These are phyloP conservation scores for Geotria australis DNA, from an alignment of 2,797 vertebrate genomes.

Conservation along the genomic window DNA sequence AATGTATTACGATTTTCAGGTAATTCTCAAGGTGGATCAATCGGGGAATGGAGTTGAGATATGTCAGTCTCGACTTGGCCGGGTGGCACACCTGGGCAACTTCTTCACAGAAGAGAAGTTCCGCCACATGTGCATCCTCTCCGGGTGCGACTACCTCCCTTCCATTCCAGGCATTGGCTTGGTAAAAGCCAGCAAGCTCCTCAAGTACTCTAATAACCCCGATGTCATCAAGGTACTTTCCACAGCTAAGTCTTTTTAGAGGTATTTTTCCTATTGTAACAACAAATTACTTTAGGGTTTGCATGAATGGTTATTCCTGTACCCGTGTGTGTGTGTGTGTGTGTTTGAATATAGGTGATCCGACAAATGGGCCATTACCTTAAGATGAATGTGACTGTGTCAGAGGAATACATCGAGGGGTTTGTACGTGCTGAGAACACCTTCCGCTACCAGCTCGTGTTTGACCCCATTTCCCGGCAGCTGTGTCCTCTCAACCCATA, in stretches of 20 bases:
- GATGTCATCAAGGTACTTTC: slow-evolving; percentile 51
- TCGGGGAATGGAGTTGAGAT: slow-evolving; percentile 68
- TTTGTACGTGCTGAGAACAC: slow-evolving; percentile 74
- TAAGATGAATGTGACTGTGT: slow-evolving; percentile 42
- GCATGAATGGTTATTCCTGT: background rate
- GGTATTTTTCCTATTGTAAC: background rate
- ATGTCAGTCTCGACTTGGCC: slow-evolving; percentile 45
- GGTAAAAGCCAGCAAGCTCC: slow-evolving; percentile 65
- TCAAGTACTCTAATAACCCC: slow-evolving; percentile 54
- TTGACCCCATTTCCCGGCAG: slow-evolving; percentile 50
- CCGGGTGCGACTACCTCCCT: slow-evolving; percentile 71
- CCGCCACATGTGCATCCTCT: slow-evolving; percentile 87
- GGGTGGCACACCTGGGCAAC: slow-evolving; percentile 52
- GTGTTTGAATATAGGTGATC: slow-evolving; percentile 31
- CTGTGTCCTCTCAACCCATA: slow-evolving; percentile 62
- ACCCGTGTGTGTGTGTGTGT: background rate
- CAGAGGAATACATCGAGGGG: slow-evolving; percentile 54
- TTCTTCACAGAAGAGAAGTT: slow-evolving; percentile 88
- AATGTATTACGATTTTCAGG: slow-evolving; percentile 13
- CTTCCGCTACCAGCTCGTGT: slow-evolving; percentile 79
- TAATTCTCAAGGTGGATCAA: slow-evolving; percentile 90
- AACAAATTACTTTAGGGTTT: background rate
- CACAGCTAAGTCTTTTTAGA: too few species aligned
- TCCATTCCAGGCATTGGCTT: slow-evolving; percentile 73
- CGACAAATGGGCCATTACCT: slow-evolving; percentile 84